Conservation (phyloP, 2,113 vertebrate species). For the Equus quagga region DNA sequence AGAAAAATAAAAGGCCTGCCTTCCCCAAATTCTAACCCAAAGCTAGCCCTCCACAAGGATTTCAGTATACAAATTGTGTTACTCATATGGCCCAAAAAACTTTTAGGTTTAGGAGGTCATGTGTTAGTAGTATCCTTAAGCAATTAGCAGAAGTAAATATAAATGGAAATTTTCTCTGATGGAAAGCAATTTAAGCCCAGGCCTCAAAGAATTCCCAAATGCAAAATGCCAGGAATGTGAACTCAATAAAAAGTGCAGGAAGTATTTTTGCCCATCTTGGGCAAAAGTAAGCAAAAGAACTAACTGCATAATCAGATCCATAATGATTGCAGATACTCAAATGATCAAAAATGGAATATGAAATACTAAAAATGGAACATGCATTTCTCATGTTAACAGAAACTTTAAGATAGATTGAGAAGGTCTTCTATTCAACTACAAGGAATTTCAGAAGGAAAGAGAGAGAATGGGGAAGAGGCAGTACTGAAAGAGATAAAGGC, state of each 20-base stretch:
- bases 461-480: background rate
- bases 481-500: background rate
- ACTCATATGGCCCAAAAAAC: background rate
- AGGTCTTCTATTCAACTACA: background rate
- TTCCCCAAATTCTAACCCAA: background rate
- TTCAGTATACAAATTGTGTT: background rate
- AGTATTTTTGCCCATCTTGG: background rate
- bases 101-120: background rate
- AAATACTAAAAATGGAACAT: background rate
- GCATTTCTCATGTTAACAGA: background rate
- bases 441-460: slow-evolving; percentile 24
- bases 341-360: slow-evolving; percentile 14
- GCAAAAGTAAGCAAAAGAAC: background rate
- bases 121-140: background rate
- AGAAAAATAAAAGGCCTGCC: background rate
- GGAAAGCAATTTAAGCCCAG: background rate
- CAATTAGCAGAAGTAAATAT: slow-evolving; percentile 8
- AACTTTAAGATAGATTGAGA: background rate
- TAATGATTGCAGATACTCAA: background rate
- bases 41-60: background rate
- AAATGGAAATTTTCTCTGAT: slow-evolving; percentile 24
- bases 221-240: slow-evolving; percentile 31
- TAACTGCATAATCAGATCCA: background rate
- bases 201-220: slow-evolving; percentile 17
- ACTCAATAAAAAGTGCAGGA: background rate